Percentiles rank a stretch among this genome's conserved stretches.
phyloP scores from a whole-genome alignment of 1,140 invertebrate species.

The Coboldia fuscipes region DNA sequence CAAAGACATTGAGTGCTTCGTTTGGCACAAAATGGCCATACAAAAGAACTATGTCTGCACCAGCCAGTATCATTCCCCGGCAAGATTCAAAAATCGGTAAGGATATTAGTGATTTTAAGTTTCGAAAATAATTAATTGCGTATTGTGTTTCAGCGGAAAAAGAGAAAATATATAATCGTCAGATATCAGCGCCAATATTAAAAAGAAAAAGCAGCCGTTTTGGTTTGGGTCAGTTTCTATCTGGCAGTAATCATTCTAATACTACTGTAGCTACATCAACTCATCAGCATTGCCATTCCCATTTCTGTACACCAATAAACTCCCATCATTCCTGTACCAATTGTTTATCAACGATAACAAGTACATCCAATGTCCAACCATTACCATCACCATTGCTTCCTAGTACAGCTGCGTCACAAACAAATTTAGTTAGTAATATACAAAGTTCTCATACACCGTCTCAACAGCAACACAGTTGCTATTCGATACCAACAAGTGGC shows the following conservation, averaged over 20 bases:
- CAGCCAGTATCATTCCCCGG: slow-evolving; percentile 54
- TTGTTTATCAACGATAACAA: slow-evolving; percentile 2
- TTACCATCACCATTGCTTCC: slow-evolving; percentile 1
- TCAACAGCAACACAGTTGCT: too few relatives aligned
- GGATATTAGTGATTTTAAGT: slow-evolving; percentile 4
- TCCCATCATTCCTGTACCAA: slow-evolving; percentile 14
- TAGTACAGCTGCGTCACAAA: slow-evolving; percentile 10
- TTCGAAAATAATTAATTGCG: not conserved
- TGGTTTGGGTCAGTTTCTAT: slow-evolving; percentile 69
- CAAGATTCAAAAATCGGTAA: slow-evolving; percentile 57
- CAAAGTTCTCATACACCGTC: too few relatives aligned
- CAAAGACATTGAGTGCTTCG: slow-evolving; percentile 70
- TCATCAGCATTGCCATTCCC: slow-evolving; percentile 1
- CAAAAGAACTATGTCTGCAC: slow-evolving; percentile 80
- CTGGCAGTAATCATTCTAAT: slow-evolving; percentile 16
- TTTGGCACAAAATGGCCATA: slow-evolving; percentile 89
- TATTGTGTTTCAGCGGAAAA: slow-evolving; percentile 35
- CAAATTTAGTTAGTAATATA: too few relatives aligned
- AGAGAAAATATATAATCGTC: slow-evolving; percentile 74
- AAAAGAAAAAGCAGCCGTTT: slow-evolving; percentile 82
- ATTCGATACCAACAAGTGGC: too few relatives aligned
- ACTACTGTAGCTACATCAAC: not conserved
- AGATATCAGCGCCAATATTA: slow-evolving; percentile 72
- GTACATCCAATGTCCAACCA: slow-evolving; percentile 7
- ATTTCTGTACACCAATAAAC: slow-evolving; percentile 6